phyloP scores from a whole-genome alignment of 2,888 invertebrate species.

The Eulithis testata region DNA sequence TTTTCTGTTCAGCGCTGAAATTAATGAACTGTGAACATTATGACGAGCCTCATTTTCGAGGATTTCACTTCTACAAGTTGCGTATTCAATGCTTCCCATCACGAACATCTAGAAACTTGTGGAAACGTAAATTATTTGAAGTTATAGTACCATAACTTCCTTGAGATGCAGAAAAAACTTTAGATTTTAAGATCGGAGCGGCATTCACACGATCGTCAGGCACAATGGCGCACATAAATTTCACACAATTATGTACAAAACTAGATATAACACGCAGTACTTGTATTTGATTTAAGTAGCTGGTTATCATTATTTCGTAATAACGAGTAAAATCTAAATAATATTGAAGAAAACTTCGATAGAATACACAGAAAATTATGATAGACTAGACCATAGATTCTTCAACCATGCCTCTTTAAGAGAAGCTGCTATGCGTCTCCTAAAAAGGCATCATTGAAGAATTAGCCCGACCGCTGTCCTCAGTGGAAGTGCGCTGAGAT shows the following conservation, averaged over 20 bases:
- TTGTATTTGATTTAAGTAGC: conserved; percentile 3
- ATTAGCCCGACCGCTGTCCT: too few relatives aligned
- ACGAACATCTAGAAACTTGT: conserved; percentile 49
- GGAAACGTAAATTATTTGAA: conserved; percentile 15
- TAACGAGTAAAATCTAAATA: background rate
- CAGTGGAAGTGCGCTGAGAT: too few relatives aligned
- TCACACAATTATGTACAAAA: conserved; percentile 57
- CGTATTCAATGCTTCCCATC: conserved; percentile 57
- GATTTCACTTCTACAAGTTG: conserved; percentile 74
- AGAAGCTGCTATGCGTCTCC: too few relatives aligned
- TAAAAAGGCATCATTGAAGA: too few relatives aligned
- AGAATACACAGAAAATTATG: too few relatives aligned
- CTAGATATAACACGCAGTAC: conserved; percentile 35
- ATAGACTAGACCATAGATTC: too few relatives aligned
- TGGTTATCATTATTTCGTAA: conserved; percentile 9
- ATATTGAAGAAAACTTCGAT: background rate
- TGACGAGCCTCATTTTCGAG: conserved; percentile 61
- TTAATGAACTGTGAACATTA: conserved; percentile 68
- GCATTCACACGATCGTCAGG: conserved; percentile 51
- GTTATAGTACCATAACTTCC: conserved; percentile 45
- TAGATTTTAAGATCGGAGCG: conserved; percentile 46
- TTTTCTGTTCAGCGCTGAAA: conserved; percentile 68
- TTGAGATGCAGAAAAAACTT: conserved; percentile 47
- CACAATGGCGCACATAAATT: conserved; percentile 51
- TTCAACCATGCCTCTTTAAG: too few relatives aligned